Percentiles rank a stretch among this genome's conserved stretches.
Conservation (phyloP, 2,797 vertebrate species). For the Loriculus beryllinus region DNA sequence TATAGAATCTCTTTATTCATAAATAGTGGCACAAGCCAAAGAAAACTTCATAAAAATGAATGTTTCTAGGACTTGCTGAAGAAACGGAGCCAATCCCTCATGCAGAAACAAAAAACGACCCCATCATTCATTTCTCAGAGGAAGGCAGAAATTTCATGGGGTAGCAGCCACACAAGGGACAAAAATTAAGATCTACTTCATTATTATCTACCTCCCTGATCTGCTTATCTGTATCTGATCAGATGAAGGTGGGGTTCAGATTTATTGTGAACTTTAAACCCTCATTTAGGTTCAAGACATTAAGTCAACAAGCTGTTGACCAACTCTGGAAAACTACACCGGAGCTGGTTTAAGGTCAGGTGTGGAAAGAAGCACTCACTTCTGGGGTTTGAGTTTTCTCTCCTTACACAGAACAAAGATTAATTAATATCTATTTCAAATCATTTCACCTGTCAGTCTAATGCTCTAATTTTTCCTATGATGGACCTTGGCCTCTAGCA, state of each 20-base stretch:
- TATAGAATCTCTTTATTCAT: not conserved
- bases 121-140: conserved; percentile 29
- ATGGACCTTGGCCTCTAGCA: conserved; percentile 23
- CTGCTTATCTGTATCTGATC: not conserved
- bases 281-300: not conserved
- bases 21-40: not conserved
- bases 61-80: not conserved
- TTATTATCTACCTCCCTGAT: not conserved
- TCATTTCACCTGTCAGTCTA: not conserved
- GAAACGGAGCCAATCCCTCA: not conserved
- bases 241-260: not conserved
- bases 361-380: not conserved
- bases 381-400: not conserved
- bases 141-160: conserved; percentile 40
- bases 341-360: not conserved
- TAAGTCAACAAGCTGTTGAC: conserved; percentile 9
- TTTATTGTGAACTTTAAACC: not conserved
- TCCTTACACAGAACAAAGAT: conserved; percentile 13
- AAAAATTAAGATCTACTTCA: not conserved
- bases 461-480: not conserved
- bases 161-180: not conserved
- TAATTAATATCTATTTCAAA: not conserved
- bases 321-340: not conserved
- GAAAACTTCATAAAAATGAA: conserved; percentile 31
- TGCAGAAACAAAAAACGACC: conserved; percentile 40